Conservation (phyloP, 2,888 invertebrate genomes). For the Polietes domitor region DNA sequence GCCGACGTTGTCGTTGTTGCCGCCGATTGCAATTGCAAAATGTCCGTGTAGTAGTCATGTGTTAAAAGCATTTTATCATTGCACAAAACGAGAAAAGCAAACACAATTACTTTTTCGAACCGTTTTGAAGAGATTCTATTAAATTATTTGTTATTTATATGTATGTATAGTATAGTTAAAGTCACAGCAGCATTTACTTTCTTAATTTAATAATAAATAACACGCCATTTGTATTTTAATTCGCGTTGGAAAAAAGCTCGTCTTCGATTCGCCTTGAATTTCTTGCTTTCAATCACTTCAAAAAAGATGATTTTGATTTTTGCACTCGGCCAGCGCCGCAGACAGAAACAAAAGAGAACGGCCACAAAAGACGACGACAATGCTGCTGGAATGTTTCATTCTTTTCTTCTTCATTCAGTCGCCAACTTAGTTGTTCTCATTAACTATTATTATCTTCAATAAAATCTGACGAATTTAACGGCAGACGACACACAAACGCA, state of each 20-base stretch:
- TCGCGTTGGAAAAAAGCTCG: not conserved
- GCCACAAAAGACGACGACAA: not conserved
- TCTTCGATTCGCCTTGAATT: conserved; percentile 4
- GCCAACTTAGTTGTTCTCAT: too few species aligned
- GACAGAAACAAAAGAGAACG: not conserved
- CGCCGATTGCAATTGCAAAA: conserved; percentile 16
- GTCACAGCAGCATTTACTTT: not conserved
- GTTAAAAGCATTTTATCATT: conserved; percentile 62
- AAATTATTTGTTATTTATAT: too few species aligned
- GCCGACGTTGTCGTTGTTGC: not conserved
- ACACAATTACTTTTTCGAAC: conserved; percentile 11
- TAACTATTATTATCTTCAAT: too few species aligned
- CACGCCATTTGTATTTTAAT: too few species aligned
- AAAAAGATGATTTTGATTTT: not conserved
- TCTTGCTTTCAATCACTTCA: conserved; percentile 1
- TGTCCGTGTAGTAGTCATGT: conserved; percentile 44
- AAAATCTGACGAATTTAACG: too few species aligned
- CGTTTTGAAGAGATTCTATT: not conserved
- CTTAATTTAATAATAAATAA: not conserved
- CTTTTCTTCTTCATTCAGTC: too few species aligned
- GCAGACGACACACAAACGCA: too few species aligned
- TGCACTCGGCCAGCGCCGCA: not conserved
- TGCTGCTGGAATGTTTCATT: too few species aligned
- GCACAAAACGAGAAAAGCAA: conserved; percentile 39
- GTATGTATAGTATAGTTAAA: too few species aligned